Evolutionary conservation across 2,113 vertebrate species (phyloP), one percentile per base, ranked within the genome.

Genomic region (Emydura subglobosa): DNA sequence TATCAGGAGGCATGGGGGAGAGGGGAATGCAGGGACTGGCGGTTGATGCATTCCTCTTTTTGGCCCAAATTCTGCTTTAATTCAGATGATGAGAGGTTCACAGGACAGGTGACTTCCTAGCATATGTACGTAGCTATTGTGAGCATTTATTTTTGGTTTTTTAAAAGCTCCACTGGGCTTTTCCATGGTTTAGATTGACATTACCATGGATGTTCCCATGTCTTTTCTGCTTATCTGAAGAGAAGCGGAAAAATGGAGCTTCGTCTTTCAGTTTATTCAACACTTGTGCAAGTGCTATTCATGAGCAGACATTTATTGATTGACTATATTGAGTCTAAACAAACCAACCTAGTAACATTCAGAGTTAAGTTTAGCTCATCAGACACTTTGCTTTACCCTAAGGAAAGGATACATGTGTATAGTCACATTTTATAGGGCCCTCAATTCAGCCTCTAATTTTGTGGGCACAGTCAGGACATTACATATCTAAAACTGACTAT

Each of bases 241-340:
- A 72, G 7, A 79, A 83, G 16, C 3, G 25, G 53, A 50, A 94
- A 68, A 47, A 55, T 42, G 10, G 13, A 82, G 51, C 4, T 6
- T 50, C 12, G 19, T 83, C 39, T 16, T 80, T 44, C 93, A 84
- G 10, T 61, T 88, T 91, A 88, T 91, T 97, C 65, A 74, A 74
- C 82, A 53, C 31, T 89, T 93, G 50, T 86, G 79, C 83, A 87
- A 86, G 82, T 54, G 27, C 84, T 92, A 86, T 81, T 91, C 68
- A 44, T 87, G 9, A 55, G 27, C 25, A 86, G 57, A 53, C 47
- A 83, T 10, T n/a, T 80, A 78, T 19, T 39, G 83, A 86, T 94
- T 84, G 9, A 54, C 57, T 42, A 44, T 42, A 13, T 25, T 61
- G 65, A 93, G 85, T 68, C 85, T 78, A 54, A 93, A 89, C 53